Evolutionary conservation across 1,140 invertebrate species (phyloP).

Genomic region (Brachionus asplanchnoidis): DNA sequence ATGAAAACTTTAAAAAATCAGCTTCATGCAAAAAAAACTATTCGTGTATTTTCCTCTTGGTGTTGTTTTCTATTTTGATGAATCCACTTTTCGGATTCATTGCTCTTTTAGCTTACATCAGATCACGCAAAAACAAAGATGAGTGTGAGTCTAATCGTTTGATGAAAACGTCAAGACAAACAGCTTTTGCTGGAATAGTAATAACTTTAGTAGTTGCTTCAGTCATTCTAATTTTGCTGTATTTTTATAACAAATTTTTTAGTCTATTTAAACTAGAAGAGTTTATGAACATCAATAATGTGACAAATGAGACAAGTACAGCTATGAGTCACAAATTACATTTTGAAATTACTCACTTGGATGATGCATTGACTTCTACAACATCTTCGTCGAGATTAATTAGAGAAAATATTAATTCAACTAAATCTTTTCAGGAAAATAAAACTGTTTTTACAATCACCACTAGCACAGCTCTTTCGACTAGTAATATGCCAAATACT

Average conservation of each 20-base stretch:
- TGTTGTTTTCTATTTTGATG: not conserved
- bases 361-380: not conserved
- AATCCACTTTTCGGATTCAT: not conserved
- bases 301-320: not conserved
- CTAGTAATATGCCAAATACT: not conserved
- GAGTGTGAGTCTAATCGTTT: not conserved
- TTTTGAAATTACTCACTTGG: not conserved
- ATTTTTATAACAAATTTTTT: constrained; percentile 28
- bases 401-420: not conserved
- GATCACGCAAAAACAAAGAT: not conserved
- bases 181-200: not conserved
- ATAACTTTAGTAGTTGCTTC: not conserved
- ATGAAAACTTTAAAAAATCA: not conserved
- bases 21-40: not conserved
- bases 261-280: not conserved
- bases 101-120: not conserved
- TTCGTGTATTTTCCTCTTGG: not conserved
- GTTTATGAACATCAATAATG: not conserved
- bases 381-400: not conserved
- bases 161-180: not conserved
- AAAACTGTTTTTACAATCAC: not conserved
- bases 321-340: not conserved
- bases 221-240: not conserved
- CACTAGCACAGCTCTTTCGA: not conserved
- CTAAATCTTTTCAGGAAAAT: not conserved